Evolutionary conservation across 2,113 vertebrate genomes (phyloP).

Genomic region (Xiphophorus maculatus): DNA sequence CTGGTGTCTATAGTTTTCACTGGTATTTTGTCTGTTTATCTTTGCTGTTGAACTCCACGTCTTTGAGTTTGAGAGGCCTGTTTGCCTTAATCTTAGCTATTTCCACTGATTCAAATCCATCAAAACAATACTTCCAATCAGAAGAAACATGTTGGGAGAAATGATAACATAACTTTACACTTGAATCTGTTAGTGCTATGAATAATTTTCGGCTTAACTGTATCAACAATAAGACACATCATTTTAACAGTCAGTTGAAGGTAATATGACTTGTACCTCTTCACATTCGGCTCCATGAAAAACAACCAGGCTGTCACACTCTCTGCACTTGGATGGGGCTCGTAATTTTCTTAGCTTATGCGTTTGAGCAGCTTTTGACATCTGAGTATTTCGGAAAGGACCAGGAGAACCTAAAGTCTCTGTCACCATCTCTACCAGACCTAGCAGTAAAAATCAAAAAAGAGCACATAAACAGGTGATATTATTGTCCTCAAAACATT

Average conservation of each 20-base stretch:
- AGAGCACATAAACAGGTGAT: not conserved
- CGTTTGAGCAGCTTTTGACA: conserved; percentile 96
- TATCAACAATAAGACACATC: not conserved
- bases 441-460: conserved; percentile 63
- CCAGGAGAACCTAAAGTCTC: conserved; percentile 90
- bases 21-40: too few species aligned
- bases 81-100: too few species aligned
- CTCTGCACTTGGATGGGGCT: conserved; percentile 94
- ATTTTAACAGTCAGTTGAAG: not conserved
- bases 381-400: conserved; percentile 89
- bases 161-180: not conserved
- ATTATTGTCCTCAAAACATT: not conserved
- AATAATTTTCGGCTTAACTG: not conserved
- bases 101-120: not conserved
- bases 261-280: conserved; percentile 82
- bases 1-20: not conserved
- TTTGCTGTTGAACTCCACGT: too few species aligned
- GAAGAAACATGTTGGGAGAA: not conserved
- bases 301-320: conserved; percentile 95
- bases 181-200: not conserved
- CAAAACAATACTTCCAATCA: not conserved
- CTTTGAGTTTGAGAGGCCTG: too few species aligned
- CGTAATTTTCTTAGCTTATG: conserved; percentile 93
- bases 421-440: conserved; percentile 87
- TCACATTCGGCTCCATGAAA: conserved; percentile 98